Evolutionary conservation across 2,888 invertebrate species (phyloP), one percentile per base, ranked within the genome.

Genomic region (Drosophila phalerata): DNA sequence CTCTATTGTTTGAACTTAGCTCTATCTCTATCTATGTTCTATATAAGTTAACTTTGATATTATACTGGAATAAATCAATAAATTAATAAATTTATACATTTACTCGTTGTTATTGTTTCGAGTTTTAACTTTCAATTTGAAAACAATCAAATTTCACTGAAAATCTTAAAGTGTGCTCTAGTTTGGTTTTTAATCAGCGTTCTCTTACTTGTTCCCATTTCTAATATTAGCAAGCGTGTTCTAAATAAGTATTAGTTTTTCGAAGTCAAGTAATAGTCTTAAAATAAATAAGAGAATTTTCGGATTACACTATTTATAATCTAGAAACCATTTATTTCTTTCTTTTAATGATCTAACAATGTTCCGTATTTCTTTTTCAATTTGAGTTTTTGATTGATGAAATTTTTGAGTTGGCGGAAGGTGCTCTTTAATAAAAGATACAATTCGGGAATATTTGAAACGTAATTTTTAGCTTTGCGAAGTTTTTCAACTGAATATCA

Each of bases 1-100:
- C 53, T 38, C 28, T 61, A 67, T 67, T 77, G 73, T 77, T 53
- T n/a, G 15, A 22, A 25, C 22, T 32, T 13, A 37, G 19, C 34
- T 37, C 10, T 40, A 45, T 10, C 34, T 37, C 10, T 40, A 45
- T 10, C n/a, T 25, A 13, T 15, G 22, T 42, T 55, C 55, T 37
- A 37, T 45, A 1, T 45, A 25, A 22, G n/a, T 37, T 5, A 17
- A 17, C 15, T 30, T 32, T 32, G 28, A 30, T 60, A 13, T 28
- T 32, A 10, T 38, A 19, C 30, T 32, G 22, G 42, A 32, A 60
- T 60, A 30, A 52, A 37, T 68, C 37, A 17, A 64, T 43, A 49
- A 63, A 55, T 69, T 55, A 43, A 48, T 42, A 13, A 0, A 17
- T 34, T 13, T 42, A 48, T 42, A 13, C 0, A 17, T 34, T 13